These are phyloP conservation scores for Anomalospiza imberbis DNA, from an alignment of 2,797 vertebrate species.

Conservation along the genomic window DNA sequence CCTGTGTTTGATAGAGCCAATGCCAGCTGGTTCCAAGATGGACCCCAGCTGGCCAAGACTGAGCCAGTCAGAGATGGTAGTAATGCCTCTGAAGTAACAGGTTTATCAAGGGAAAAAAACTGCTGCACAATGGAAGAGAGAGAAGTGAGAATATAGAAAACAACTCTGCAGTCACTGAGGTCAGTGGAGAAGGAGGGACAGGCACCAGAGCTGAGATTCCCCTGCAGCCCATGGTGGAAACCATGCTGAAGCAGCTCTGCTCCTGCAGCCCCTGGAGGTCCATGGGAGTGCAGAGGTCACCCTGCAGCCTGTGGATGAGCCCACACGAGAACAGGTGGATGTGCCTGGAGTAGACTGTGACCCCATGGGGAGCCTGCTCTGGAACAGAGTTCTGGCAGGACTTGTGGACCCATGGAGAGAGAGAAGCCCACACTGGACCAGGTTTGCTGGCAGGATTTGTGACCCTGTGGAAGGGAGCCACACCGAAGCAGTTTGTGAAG, in stretches of 20 bases:
- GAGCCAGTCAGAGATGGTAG: neutral
- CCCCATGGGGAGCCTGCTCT: neutral
- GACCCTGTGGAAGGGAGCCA: neutral
- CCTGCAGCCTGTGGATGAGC: neutral
- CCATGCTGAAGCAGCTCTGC: neutral
- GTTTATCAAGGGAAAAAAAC: neutral
- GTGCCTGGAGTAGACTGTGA: neutral
- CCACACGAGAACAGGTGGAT: rapidly evolving
- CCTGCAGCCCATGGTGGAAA: neutral
- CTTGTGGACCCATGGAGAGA: neutral
- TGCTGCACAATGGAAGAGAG: neutral
- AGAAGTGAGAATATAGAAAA: neutral
- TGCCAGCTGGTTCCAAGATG: neutral
- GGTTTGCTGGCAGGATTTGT: neutral
- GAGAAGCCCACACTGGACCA: neutral
- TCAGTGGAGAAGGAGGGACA: neutral
- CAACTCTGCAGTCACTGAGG: neutral
- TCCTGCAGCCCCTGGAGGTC: neutral
- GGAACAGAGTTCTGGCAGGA: neutral
- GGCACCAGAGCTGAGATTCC: neutral
- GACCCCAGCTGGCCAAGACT: neutral
- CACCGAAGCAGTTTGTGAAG: neutral
- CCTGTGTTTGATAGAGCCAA: neutral
- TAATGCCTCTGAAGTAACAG: neutral
- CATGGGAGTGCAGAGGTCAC: neutral